Evolutionary conservation across 2,888 invertebrate genomes (phyloP), one percentile per base, ranked within the genome.

Genomic region (Hypselothyrea guttata): DNA sequence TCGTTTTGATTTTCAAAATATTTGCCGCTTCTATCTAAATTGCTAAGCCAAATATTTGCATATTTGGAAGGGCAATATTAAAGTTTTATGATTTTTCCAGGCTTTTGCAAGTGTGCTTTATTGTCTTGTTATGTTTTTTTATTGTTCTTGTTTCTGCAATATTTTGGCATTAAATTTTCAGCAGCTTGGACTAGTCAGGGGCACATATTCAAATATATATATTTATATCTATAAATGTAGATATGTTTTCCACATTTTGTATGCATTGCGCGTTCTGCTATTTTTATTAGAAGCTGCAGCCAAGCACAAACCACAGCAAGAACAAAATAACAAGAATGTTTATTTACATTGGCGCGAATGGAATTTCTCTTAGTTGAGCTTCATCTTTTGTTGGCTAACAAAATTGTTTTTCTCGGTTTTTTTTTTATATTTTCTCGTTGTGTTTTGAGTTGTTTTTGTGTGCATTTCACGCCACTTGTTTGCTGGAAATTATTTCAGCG

Each of bases 211-310:
- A 15, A 16, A 37, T 1, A 16, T 16, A 16, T 1, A 37, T 4
- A 37, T 13, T 35, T n/a, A n/a, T 15, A 9, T 9, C n/a, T 18
- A 9, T 22, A 5, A 15, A 4, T 38, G 11, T 22, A 11, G 38
- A 46, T 47, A 51, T 34, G 41, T 48, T 33, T 52, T 41, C 12
- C 41, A 57, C 47, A 76, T 75, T 78, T 62, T 15, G 58, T 75
- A 77, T 78, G 78, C 78, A 75, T 68, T 16, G 56, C 42, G 56
- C 42, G 56, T 55, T 45, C 28, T 48, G 52, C 48, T 76, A 57
- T 70, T 76, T 75, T 75, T 75, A 58, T 68, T 73, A 56, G 53
- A 69, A 65, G 38, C 65, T 69, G 69, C 69, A 74, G 58, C 56
- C 61, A 59, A 60, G 40, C 58, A 52, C n/a, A 31, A 35, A 42